Evolutionary conservation across 2,888 invertebrate species (phyloP), one percentile per base, ranked within the genome.

Genomic region (Microplitis manilae): DNA sequence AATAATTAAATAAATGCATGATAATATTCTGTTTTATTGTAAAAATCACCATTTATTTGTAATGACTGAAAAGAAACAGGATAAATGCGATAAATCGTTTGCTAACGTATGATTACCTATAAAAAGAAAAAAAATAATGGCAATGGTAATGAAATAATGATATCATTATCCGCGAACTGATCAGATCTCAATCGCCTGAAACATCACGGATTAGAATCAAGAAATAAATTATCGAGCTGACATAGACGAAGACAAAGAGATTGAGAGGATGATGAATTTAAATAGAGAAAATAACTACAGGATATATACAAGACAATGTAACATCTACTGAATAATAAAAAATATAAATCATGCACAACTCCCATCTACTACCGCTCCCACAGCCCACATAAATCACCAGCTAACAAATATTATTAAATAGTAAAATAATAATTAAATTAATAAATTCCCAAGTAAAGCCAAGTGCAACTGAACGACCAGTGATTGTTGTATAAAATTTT

Each of bases 381-480:
- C 50, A 50, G 13, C 50, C 50, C 50, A 50, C 50, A 50, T 50
- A 50, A 50, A 50, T 50, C 50, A 50, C 50, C 50, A 50, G 50
- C 50, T 50, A 13, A 30, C 30, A 30, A 50, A 50, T 8, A 50
- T 50, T 50, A 50, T 50, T 50, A 50, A 50, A 13, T 50, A 50
- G 9, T 50, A 50, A 50, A 50, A 8, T 50, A 50, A 8, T 50
- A 50, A 50, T 50, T 9, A 50, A 9, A 50, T 9, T 50, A 50
- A 50, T 50, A 50, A 50, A 50, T 50, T 50, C 50, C 50, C 50
- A 50, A 50, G 8, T 30, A 30, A 30, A 65, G 65, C 15, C 20
- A 62, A 65, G 30, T 65, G 65, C 65, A 30, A 30, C 9, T 17
- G 65, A 30, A 65, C 65, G 65, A 65, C 65, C 65, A 65, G 65